Evolutionary conservation across 2,888 invertebrate genomes (phyloP), one percentile per base, ranked within the genome.

Genomic region (Copidosoma aretas): DNA sequence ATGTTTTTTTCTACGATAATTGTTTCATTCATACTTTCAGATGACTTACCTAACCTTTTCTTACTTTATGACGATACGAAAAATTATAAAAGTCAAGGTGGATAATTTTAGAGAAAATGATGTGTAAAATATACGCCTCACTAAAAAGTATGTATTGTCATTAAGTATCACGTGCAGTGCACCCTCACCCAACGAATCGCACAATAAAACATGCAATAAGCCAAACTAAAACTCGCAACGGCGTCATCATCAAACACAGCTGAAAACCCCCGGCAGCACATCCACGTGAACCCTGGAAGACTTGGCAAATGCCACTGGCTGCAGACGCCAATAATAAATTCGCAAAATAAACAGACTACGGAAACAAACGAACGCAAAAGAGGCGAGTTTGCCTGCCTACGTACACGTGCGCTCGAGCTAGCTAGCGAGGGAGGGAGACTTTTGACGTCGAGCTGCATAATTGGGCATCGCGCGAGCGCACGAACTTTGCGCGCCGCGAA

Each of bases 321-420:
- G 76, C 73, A 14, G 17, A 73, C 74, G 76, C 76, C 75, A 77
- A 79, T 80, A 77, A 78, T 78, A 78, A 79, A 80, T 80, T 79
- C 75, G 77, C 74, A 77, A 79, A 79, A 79, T 78, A 81, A 81
- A 81, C 78, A 79, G 75, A 72, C 53, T 64, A 68, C 63, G 49
- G 65, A 17, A 46, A 46, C 43, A 17, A 46, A 12, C 43, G 43
- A 46, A 12, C 43, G 15, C 15, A 46, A 46, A 14, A 17, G 43
- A 46, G 43, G 43, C 15, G 14, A 46, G 43, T 46, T 12, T 15
- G 43, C 3, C 3, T 32, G 8, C 3, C 32, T n/a, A 32, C 32
- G 8, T 8, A 32, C 32, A 8, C 8, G 32, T 32, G 32, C 32
- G 43, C 15, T 3, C 43, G 43, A 1, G 46, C 63, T 67, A 68